Conservation (phyloP, 2,113 vertebrate genomes). For the Cathartes aura region DNA sequence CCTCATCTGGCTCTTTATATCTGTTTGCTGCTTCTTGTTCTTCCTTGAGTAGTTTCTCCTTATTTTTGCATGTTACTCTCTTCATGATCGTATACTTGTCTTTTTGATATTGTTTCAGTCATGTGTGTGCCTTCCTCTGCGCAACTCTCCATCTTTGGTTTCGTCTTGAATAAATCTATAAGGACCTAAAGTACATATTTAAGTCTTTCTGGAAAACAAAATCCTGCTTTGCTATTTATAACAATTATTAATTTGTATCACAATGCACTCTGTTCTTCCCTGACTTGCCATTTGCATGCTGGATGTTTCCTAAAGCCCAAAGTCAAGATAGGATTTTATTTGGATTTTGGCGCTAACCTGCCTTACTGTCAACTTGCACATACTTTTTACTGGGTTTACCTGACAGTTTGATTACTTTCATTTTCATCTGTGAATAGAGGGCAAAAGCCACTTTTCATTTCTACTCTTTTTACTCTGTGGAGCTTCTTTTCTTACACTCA, state of each 20-base stretch:
- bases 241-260: not conserved
- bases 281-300: not conserved
- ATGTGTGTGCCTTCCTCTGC: not conserved
- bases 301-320: not conserved
- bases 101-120: not conserved
- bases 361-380: not conserved
- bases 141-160: not conserved
- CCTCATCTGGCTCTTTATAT: not conserved
- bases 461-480: not conserved
- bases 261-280: not conserved
- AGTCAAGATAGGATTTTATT: not conserved
- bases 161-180: not conserved
- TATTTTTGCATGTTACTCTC: not conserved
- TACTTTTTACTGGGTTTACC: not conserved
- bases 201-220: not conserved
- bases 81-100: not conserved
- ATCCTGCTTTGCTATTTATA: not conserved
- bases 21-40: not conserved
- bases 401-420: not conserved
- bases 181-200: not conserved
- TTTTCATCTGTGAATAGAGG: not conserved
- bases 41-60: not conserved
- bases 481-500: not conserved
- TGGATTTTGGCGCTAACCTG: not conserved
- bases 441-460: not conserved